phyloP scores from a whole-genome alignment of 2,797 vertebrate species.

The Perodicticus potto region DNA sequence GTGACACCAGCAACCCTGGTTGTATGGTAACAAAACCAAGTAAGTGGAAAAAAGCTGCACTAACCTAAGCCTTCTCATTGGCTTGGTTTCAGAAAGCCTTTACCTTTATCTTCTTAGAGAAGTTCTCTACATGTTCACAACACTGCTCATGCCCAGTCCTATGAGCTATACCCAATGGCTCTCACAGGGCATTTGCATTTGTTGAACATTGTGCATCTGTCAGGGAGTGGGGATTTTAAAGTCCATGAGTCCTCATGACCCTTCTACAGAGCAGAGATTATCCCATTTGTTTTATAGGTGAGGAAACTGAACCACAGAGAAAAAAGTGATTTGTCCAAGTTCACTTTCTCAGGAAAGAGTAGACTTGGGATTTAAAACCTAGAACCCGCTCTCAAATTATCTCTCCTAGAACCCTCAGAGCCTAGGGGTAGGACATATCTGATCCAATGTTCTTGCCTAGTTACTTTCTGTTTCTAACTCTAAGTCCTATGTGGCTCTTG shows the following conservation, averaged over 20 bases:
- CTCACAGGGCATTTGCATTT: conserved; percentile 8
- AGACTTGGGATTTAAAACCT: not conserved
- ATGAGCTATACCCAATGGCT: not conserved
- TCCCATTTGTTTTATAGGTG: conserved; percentile 32
- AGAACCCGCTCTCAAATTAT: conserved; percentile 23
- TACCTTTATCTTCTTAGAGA: conserved; percentile 21
- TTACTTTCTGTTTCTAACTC: not conserved
- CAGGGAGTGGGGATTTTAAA: not conserved
- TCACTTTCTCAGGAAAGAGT: not conserved
- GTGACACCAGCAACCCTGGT: not conserved
- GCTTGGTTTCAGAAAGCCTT: conserved; percentile 30
- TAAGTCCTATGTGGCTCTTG: not conserved
- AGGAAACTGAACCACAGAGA: conserved; percentile 22
- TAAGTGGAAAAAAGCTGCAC: conserved; percentile 6
- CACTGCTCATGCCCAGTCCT: not conserved
- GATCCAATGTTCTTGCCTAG: not conserved
- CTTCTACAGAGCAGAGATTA: conserved; percentile 32
- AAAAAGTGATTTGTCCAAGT: not conserved
- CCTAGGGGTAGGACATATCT: not conserved
- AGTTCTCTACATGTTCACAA: not conserved
- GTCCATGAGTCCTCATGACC: not conserved
- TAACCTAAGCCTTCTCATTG: not conserved
- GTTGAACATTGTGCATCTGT: conserved; percentile 41
- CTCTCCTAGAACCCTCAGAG: not conserved
- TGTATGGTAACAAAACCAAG: conserved; percentile 37